A percentile compares a stretch with the other conserved stretches of the same genome.
Evolutionary conservation across 2,888 invertebrate species (phyloP).

Genomic region (Drosophila testacea): DNA sequence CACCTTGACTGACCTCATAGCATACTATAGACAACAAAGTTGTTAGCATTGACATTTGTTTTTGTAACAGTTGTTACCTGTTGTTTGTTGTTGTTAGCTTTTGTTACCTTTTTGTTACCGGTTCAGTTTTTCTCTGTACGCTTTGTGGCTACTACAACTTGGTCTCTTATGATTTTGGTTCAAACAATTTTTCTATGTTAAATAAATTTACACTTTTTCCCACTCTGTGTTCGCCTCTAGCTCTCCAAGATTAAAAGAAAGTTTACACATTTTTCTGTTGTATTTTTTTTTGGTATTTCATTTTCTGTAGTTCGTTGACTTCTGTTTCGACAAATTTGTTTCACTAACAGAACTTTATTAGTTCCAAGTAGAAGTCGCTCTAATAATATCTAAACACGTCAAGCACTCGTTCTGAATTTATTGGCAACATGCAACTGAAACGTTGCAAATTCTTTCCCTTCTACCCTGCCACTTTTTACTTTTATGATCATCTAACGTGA

Average conservation of each 20-base stretch:
- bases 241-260: slow-evolving; percentile 56
- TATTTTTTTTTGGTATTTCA: slow-evolving; percentile 6
- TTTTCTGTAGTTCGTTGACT: slow-evolving; percentile 68
- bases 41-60: slow-evolving; percentile 62
- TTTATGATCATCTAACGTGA: slow-evolving; percentile 44
- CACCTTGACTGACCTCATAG: slow-evolving; percentile 27
- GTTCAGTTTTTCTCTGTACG: slow-evolving; percentile 35
- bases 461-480: not conserved
- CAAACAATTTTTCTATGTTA: slow-evolving; percentile 63
- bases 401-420: slow-evolving; percentile 26
- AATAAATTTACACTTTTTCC: slow-evolving; percentile 72
- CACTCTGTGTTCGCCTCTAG: slow-evolving; percentile 9
- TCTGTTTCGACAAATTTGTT: slow-evolving; percentile 8
- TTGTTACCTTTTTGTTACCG: slow-evolving; percentile 44
- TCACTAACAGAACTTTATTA: slow-evolving; percentile 34
- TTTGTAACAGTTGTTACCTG: slow-evolving; percentile 25
- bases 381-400: slow-evolving; percentile 48
- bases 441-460: slow-evolving; percentile 23
- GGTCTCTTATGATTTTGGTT: slow-evolving; percentile 44
- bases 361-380: slow-evolving; percentile 9
- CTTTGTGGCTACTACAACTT: slow-evolving; percentile 30
- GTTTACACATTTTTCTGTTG: slow-evolving; percentile 43
- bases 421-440: slow-evolving; percentile 28
- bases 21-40: slow-evolving; percentile 19
- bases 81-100: slow-evolving; percentile 17